Base-by-base conservation (phyloP, 2,888 invertebrate species). In the Polydrusus cervinus region DNA sequence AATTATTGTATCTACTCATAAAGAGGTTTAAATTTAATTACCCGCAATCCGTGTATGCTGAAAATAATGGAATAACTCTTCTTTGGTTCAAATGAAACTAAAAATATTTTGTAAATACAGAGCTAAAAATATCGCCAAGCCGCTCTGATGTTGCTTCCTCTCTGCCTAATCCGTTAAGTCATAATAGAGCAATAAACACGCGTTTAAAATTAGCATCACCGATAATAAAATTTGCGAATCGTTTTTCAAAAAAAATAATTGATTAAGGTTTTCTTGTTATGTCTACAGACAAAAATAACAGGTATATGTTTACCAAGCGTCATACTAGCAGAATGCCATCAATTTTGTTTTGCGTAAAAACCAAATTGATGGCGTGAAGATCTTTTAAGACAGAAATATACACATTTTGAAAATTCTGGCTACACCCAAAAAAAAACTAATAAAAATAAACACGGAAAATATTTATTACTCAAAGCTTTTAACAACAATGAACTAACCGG, bases 161-260 rank as follows among this genome's bases (percentile, higher is more conserved):
- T 47, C 43, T 1, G 49, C 45, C 47, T 64, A 30, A 20, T 20
- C 25, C 20, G 45, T 45, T 64, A 55, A 51, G 53, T 53, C 67
- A 67, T 53, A 67, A 49, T 67, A 67, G 18, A 67, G 53, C 67
- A 67, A 67, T 67, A 67, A 67, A 67, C 67, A 55, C 55, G 55
- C 55, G 40, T 38, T 16, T 53, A 67, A 53, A 67, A 53, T 67
- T 67, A 67, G 67, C 25, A 64, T 25, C 45, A 6, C 20, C 14
- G 45, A 30, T 45, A 64, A 47, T 64, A 47, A 47, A 64, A 34
- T 47, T 30, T 10, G 49, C 25, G n/a, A 64, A 64, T 47, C 25
- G 34, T 9, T 25, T n/a, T n/a, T 9, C 11, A 45, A 10, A 8
- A 25, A 45, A 45, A 62, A 25, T 45, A 62, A 62, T 62, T 20